phyloP scores from a whole-genome alignment of 2,888 invertebrate species.

The Punctoribates punctum region DNA sequence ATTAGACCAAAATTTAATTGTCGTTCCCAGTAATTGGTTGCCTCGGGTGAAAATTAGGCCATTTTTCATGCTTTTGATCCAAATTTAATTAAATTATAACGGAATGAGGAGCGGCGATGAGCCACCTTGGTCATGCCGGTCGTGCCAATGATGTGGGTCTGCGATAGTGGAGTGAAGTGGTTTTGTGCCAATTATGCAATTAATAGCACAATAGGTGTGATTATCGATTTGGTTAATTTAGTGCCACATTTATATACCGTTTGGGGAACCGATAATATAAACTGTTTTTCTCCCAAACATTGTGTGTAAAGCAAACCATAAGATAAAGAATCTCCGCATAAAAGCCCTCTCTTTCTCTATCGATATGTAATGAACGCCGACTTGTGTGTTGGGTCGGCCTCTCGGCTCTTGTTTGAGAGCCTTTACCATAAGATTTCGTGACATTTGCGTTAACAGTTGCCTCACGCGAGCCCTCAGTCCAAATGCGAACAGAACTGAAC shows the following conservation, averaged over 20 bases:
- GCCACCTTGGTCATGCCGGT: too few relatives aligned
- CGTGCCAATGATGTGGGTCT: not conserved
- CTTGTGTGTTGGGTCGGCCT: not conserved
- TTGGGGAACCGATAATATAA: not conserved
- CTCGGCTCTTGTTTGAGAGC: constrained; percentile 28
- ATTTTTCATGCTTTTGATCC: too few relatives aligned
- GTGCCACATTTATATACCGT: constrained; percentile 8
- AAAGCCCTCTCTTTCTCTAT: not conserved
- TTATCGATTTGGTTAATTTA: constrained; percentile 34
- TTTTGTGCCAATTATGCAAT: constrained; percentile 28
- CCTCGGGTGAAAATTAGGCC: too few relatives aligned
- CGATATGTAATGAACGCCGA: not conserved
- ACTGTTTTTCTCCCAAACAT: too few relatives aligned
- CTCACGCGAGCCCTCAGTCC: constrained; percentile 27
- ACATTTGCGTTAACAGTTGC: constrained; percentile 35
- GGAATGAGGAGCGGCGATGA: too few relatives aligned
- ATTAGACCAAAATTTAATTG: too few relatives aligned
- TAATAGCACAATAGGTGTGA: constrained; percentile 30
- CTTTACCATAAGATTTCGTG: constrained; percentile 33
- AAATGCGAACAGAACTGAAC: too few relatives aligned
- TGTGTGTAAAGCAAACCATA: not conserved
- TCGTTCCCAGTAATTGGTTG: too few relatives aligned
- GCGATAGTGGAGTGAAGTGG: not conserved
- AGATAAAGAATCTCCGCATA: not conserved
- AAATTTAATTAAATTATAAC: too few relatives aligned